These are phyloP conservation scores for Eubasilissa regina DNA, from an alignment of 1,140 invertebrate species.

Conservation along the genomic window DNA sequence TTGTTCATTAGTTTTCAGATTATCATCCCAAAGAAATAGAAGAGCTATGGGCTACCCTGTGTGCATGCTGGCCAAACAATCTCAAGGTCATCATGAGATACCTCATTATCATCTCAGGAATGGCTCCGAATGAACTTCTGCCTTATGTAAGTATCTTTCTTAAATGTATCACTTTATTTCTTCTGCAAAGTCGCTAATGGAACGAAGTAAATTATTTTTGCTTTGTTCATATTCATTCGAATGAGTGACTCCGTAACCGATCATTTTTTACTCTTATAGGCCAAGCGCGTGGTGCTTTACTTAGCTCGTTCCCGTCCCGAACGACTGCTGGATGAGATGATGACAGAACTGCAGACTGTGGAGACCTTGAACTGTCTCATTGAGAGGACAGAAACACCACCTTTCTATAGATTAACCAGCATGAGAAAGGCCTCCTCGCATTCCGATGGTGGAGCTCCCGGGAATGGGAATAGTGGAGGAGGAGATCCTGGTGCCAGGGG, in stretches of 20 bases:
- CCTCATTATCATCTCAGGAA: slow-evolving; percentile 95
- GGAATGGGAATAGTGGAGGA: slow-evolving; percentile 68
- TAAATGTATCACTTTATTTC: too few species aligned
- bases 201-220: background rate
- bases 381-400: slow-evolving; percentile 96
- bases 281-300: slow-evolving; percentile 95
- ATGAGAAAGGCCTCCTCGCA: slow-evolving; percentile 92
- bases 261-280: slow-evolving; percentile 73
- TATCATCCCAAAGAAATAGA: slow-evolving; percentile 96
- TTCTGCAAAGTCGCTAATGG: background rate
- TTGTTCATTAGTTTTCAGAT: slow-evolving; percentile 98
- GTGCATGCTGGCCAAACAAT: slow-evolving; percentile 97
- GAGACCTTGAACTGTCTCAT: slow-evolving; percentile 96
- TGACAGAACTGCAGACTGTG: slow-evolving; percentile 96
- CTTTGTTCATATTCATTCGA: background rate
- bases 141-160: slow-evolving; percentile 80
- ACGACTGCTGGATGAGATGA: slow-evolving; percentile 94
- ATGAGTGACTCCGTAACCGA: background rate
- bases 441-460: slow-evolving; percentile 76
- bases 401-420: slow-evolving; percentile 94
- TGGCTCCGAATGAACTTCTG: slow-evolving; percentile 94
- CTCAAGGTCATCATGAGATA: slow-evolving; percentile 98
- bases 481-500: slow-evolving; percentile 68
- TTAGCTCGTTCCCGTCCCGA: slow-evolving; percentile 92
- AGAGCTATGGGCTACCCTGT: slow-evolving; percentile 95